Evolutionary conservation across 2,888 invertebrate species (phyloP), one percentile per base, ranked within the genome.

Genomic region (Augochlorella aurata): DNA sequence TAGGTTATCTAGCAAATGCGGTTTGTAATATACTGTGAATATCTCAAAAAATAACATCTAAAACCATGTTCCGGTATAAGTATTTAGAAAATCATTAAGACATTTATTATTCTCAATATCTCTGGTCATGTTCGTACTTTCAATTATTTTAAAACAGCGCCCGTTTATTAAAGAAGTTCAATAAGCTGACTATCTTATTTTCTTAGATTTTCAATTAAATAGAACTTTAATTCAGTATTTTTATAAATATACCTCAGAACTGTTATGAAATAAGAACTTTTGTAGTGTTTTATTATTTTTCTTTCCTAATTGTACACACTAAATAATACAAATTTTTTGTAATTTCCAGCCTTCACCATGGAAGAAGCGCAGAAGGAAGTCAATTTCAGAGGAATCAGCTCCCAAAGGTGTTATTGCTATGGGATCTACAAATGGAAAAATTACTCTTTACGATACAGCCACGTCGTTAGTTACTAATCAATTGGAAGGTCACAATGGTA

Each of bases 341-440:
- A 29, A 18, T 49, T 66, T 63, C 24, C 1, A 95, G 95, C 91
- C 88, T n/a, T 87, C 94, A 21, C 94, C 94, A 85, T 93, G 93
- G 90, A 95, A 94, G 86, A 95, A 94, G 88, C 94, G 94, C 86
- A 94, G 94, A 90, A 91, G 92, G 93, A 88, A 91, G 76, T 89
- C 89, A 8, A 91, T 94, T 18, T 91, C 92, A 24, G 93, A 94
- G 73, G 93, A 93, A 44, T 74, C 82, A 52, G 89, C 90, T 24
- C 82, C 87, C 61, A 92, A 92, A 76, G 94, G 95, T 79, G 94
- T 96, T 85, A 94, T 97, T 91, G 96, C 96, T 0, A 94, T 98
- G 92, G 97, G 97, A 70, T 97, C 97, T 29, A 94, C 95, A 3
- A 95, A 95, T 87, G 97, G 98, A 72, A 95, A 95, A 85, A 94